Percentiles rank a stretch among this genome's conserved stretches.
phyloP scores from a whole-genome alignment of 1,140 invertebrate genomes.

The Lepidurus arcticus region DNA sequence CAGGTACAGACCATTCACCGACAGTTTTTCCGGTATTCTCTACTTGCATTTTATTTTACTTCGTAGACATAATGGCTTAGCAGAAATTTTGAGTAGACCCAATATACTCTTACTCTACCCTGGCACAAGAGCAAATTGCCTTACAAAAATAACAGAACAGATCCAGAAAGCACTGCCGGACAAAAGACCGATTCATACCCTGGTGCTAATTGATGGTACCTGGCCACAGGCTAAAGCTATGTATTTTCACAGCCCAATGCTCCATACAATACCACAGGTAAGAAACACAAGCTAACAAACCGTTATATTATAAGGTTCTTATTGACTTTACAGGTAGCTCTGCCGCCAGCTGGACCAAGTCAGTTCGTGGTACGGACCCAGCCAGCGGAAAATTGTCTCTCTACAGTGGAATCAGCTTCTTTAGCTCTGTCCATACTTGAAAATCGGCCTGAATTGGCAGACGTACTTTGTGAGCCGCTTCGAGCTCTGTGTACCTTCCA shows the following conservation, averaged over 20 bases:
- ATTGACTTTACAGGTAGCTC: slow-evolving; percentile 56
- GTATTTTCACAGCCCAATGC: slow-evolving; percentile 45
- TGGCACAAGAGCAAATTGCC: slow-evolving; percentile 62
- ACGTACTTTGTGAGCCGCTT: slow-evolving; percentile 68
- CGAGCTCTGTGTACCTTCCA: slow-evolving; percentile 77
- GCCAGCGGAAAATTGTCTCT: slow-evolving; percentile 82
- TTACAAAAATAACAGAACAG: slow-evolving; percentile 46
- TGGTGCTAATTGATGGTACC: slow-evolving; percentile 85
- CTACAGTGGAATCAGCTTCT: slow-evolving; percentile 83
- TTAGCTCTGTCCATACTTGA: slow-evolving; percentile 73
- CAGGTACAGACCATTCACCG: slow-evolving; percentile 40
- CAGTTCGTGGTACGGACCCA: slow-evolving; percentile 89
- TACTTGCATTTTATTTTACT: slow-evolving; percentile 31
- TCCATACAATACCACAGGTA: slow-evolving; percentile 46
- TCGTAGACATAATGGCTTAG: slow-evolving; percentile 59
- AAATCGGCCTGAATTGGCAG: slow-evolving; percentile 56
- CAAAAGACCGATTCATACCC: slow-evolving; percentile 57
- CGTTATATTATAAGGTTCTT: background rate
- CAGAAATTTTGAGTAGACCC: slow-evolving; percentile 58
- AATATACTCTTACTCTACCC: slow-evolving; percentile 79
- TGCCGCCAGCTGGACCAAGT: slow-evolving; percentile 63
- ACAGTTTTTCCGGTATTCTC: background rate
- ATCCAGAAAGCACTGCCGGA: slow-evolving; percentile 38
- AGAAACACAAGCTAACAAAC: background rate
- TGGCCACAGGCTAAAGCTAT: slow-evolving; percentile 81